Conservation (phyloP, 2,113 vertebrate genomes). For the Podiceps cristatus region DNA sequence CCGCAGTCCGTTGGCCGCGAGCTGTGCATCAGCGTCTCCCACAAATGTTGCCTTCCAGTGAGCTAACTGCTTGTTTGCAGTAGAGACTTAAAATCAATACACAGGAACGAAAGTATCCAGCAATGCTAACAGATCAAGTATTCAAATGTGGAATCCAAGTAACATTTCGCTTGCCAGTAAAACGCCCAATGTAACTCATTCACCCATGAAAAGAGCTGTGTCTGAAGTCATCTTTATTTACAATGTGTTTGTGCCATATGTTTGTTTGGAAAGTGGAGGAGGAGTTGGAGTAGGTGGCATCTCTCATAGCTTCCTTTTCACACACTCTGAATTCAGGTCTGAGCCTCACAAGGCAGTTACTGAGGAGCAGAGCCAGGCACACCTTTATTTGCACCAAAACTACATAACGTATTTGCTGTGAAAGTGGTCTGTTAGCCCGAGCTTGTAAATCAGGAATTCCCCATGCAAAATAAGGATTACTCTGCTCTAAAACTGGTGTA, state of each 20-base stretch:
- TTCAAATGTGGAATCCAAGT: constrained; percentile 57
- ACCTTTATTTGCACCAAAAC: constrained; percentile 17
- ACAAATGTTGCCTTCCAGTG: not conserved
- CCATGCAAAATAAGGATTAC: not conserved
- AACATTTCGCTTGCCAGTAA: constrained; percentile 32
- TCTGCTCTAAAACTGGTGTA: not conserved
- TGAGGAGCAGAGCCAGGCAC: constrained; percentile 1
- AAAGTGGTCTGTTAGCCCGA: constrained; percentile 6
- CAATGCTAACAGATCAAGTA: constrained; percentile 55
- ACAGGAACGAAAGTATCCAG: constrained; percentile 41
- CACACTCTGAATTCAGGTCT: not conserved
- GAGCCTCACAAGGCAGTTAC: constrained; percentile 31
- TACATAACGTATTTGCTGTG: not conserved
- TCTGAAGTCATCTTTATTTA: constrained; percentile 64
- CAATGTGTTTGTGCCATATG: constrained; percentile 52
- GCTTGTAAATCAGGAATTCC: constrained; percentile 44
- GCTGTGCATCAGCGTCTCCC: not conserved
- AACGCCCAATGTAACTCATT: constrained; percentile 57
- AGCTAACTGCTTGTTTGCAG: constrained; percentile 51
- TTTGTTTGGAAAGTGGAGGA: constrained; percentile 53
- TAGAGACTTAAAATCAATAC: constrained; percentile 67
- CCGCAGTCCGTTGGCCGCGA: not conserved
- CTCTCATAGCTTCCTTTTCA: constrained; percentile 51
- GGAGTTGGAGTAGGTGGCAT: constrained; percentile 44
- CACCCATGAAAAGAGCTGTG: constrained; percentile 55